Base-by-base conservation (phyloP, 2,797 vertebrate species). In the Geotrypetes seraphini region DNA sequence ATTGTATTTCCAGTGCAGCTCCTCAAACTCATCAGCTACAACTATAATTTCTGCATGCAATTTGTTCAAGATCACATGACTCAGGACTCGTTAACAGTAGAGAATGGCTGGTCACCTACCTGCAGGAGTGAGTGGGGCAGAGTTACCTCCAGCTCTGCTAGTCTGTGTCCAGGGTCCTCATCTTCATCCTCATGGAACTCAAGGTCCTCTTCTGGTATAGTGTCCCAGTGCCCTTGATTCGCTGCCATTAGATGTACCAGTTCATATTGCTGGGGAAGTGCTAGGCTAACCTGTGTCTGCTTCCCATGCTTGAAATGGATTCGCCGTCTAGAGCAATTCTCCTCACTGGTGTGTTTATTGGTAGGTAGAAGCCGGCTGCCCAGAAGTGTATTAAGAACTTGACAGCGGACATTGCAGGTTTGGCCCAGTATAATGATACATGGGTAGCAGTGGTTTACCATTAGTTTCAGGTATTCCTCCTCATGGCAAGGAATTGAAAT, bases 91-190 rank as follows among this genome's bases (percentile, higher is more conserved):
- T n/a, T n/a, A n/a, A n/a, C n/a, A n/a, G n/a, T n/a, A n/a, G n/a
- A n/a, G n/a, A n/a, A n/a, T n/a, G n/a, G n/a, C n/a, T n/a, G n/a
- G n/a, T n/a, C n/a, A n/a, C n/a, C 39, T 75, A 96, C 94, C 91
- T 97, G 91, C 14, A 97, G 79, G 31, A 97, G 78, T 0, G 80
- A 58, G 40, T 92, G 91, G 3, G 87, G 88, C 53, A 99, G 80
- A n/a, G 81, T 88, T 63, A 97, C 88, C 74, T 97, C 95, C 57
- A 99, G 79, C 66, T 99, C 92, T 0, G 95, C 95, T 43, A 88
- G 60, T 28, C 66, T 73, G 43, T 91, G 89, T 3, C 94, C 91
- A 0, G 89, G 81, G 22, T 99, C 94, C 47, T 91, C 77, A 3
- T 99, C 94, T 47, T 91, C 77, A 3, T 91, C 86, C 14, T 84